Evolutionary conservation across 2,797 vertebrate species (phyloP).

Genomic region (Neomorphus geoffroyi): DNA sequence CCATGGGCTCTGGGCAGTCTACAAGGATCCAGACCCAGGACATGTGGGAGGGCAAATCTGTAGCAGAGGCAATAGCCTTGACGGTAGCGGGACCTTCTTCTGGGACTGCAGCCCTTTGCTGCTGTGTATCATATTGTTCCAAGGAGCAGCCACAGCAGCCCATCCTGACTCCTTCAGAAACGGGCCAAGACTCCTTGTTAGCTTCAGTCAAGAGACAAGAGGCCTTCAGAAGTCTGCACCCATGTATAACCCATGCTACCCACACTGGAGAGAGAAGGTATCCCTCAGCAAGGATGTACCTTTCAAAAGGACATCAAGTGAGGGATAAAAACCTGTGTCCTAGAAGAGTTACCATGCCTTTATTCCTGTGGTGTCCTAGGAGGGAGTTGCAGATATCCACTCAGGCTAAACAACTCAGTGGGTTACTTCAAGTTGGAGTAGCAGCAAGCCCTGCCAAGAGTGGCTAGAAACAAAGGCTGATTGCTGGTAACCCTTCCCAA

Average conservation of each 20-base stretch:
- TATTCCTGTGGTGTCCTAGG: background rate
- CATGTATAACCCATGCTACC: background rate
- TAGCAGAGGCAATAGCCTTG: background rate
- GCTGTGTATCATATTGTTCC: background rate
- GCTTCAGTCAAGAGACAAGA: background rate
- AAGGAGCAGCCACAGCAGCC: background rate
- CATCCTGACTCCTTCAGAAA: background rate
- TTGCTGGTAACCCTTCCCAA: background rate
- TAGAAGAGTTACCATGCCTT: background rate
- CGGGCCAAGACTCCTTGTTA: background rate
- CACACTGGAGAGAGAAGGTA: background rate
- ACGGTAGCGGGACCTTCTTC: background rate
- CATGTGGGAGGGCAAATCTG: background rate
- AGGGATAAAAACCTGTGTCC: background rate
- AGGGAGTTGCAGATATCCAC: background rate
- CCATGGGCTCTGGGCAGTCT: background rate
- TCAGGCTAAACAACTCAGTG: background rate
- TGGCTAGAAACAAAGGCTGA: background rate
- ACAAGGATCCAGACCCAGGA: background rate
- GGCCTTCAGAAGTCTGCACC: background rate
- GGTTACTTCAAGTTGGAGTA: background rate
- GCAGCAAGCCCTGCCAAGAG: background rate
- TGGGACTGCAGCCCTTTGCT: background rate
- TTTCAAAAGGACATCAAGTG: background rate
- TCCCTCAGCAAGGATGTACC: background rate